Conservation (phyloP, 1,140 invertebrate species). For the Drosophila sp. region DNA sequence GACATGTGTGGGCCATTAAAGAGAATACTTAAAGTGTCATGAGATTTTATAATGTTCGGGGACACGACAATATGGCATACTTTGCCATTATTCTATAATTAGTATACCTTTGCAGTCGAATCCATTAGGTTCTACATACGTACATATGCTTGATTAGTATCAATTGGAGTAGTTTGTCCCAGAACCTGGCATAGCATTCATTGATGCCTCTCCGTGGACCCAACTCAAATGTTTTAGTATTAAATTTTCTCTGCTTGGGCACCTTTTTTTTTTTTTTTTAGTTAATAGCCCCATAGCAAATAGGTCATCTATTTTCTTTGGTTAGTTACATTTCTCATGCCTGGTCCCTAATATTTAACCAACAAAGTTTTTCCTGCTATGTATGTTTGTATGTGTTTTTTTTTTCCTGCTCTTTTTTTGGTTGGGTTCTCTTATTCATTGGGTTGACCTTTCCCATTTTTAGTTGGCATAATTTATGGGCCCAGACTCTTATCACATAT, state of each 20-base stretch:
- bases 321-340: conserved; percentile 10
- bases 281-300: conserved; percentile 12
- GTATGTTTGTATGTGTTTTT: neutral
- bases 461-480: conserved; percentile 46
- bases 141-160: neutral
- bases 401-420: neutral
- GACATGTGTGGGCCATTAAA: neutral
- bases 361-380: neutral
- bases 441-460: conserved; percentile 54
- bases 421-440: conserved; percentile 40
- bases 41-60: too few relatives aligned
- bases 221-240: conserved; percentile 2
- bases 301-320: conserved; percentile 12
- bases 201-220: neutral
- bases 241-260: neutral
- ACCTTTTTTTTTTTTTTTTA: neutral
- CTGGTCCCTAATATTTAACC: conserved; percentile 7
- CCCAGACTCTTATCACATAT: conserved; percentile 43
- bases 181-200: neutral
- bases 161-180: neutral
- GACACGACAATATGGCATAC: neutral
- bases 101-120: neutral
- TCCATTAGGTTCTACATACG: neutral
- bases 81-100: neutral
- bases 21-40: neutral